Evolutionary conservation across 2,797 vertebrate genomes (phyloP).

Genomic region (Chromis chromis): DNA sequence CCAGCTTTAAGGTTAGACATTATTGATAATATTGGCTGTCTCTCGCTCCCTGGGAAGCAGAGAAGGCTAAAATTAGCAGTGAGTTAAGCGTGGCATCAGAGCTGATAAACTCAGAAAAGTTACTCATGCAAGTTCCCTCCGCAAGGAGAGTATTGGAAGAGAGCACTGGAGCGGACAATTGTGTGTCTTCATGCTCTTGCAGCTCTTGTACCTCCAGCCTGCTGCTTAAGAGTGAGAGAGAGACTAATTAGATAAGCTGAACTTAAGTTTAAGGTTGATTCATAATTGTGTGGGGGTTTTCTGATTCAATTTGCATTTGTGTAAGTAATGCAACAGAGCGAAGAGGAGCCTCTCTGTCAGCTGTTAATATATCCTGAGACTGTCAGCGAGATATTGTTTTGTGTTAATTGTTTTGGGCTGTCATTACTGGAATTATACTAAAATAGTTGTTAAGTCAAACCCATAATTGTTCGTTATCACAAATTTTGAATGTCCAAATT

Average conservation of each 20-base stretch:
- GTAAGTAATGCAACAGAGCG: neutral
- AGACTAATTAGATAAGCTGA: constrained; percentile 9
- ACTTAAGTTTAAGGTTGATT: constrained; percentile 4
- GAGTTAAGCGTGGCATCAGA: constrained; percentile 51
- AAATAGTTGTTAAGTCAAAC: constrained; percentile 8
- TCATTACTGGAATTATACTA: neutral
- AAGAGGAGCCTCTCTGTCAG: neutral
- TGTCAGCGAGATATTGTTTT: constrained; percentile 10
- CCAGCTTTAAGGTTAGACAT: constrained; percentile 55
- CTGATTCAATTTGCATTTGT: constrained; percentile 12
- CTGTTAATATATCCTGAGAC: neutral
- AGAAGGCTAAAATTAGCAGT: constrained; percentile 66
- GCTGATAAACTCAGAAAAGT: constrained; percentile 62
- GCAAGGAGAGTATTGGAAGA: neutral
- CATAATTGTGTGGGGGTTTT: constrained; percentile 1
- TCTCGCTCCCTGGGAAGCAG: constrained; percentile 46
- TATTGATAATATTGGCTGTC: constrained; percentile 71
- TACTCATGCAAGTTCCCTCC: constrained; percentile 51
- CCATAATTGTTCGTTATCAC: neutral
- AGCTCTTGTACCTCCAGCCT: neutral
- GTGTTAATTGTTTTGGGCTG: neutral
- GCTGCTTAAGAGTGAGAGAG: constrained; percentile 1
- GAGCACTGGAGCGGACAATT: constrained; percentile 4
- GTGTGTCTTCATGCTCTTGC: constrained; percentile 12
- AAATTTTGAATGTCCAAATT: neutral